These are phyloP conservation scores for Stenoptilia bipunctidactyla DNA, from an alignment of 2,888 invertebrate genomes.

Conservation along the genomic window DNA sequence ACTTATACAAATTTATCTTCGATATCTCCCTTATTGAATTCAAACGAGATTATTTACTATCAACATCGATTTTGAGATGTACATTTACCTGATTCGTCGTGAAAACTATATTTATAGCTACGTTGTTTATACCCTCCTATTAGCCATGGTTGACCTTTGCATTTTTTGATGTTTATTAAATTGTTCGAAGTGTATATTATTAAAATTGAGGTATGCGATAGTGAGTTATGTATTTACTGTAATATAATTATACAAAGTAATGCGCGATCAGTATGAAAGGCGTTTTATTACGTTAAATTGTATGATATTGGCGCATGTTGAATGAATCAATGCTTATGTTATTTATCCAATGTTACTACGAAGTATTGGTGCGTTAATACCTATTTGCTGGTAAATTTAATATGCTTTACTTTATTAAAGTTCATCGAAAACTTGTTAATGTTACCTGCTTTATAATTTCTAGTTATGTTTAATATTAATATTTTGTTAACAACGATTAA, in stretches of 20 bases:
- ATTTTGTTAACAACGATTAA: too few relatives aligned
- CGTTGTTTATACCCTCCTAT: conserved; percentile 54
- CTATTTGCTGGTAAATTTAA: not conserved
- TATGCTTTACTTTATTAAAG: too few relatives aligned
- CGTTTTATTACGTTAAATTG: too few relatives aligned
- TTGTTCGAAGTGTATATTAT: conserved; percentile 29
- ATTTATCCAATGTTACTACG: not conserved
- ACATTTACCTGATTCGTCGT: conserved; percentile 61
- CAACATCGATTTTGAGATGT: conserved; percentile 62
- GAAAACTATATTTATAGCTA: conserved; percentile 41
- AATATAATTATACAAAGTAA: not conserved
- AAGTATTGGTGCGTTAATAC: not conserved
- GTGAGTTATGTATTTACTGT: not conserved
- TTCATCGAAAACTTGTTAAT: too few relatives aligned
- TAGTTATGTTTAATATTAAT: too few relatives aligned
- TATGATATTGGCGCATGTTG: too few relatives aligned
- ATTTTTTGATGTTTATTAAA: conserved; percentile 60
- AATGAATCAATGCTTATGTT: not conserved
- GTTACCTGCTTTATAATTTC: too few relatives aligned
- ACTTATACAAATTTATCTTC: conserved; percentile 3
- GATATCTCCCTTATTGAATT: conserved; percentile 27
- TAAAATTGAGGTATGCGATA: conserved; percentile 1
- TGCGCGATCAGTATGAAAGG: not conserved
- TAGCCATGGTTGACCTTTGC: conserved; percentile 54
- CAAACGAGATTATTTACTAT: conserved; percentile 30